phyloP scores from a whole-genome alignment of 2,113 vertebrate genomes.

The Tragelaphus strepsiceros region DNA sequence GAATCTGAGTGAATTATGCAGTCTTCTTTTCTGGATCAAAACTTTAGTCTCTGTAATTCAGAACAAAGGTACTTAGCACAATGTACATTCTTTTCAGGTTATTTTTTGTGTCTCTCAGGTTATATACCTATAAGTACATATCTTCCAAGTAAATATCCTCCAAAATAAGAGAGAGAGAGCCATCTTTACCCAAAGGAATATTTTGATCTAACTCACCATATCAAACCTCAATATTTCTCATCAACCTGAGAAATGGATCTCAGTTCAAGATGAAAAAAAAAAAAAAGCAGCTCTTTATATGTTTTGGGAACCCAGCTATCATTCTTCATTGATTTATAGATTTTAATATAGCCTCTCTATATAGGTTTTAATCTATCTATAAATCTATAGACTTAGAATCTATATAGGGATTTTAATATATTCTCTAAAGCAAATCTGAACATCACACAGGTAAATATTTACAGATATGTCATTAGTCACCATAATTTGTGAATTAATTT shows the following conservation, averaged over 20 bases:
- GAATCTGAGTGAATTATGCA: not conserved
- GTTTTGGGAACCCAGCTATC: not conserved
- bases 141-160: not conserved
- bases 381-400: not conserved
- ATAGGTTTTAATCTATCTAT: not conserved
- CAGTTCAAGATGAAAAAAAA: not conserved
- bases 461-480: not conserved
- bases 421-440: not conserved
- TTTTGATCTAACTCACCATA: not conserved
- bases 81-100: not conserved
- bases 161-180: not conserved
- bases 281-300: not conserved
- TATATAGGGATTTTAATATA: not conserved
- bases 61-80: not conserved
- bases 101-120: not conserved
- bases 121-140: not conserved
- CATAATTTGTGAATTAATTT: not conserved
- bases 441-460: not conserved
- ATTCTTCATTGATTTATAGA: not conserved
- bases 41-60: not conserved
- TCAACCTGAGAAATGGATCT: not conserved
- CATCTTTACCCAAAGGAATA: not conserved
- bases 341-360: not conserved
- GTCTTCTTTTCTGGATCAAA: not conserved
- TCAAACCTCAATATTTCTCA: not conserved